Conservation (phyloP, 1,140 invertebrate species). For the Drosophila mojavensis region DNA sequence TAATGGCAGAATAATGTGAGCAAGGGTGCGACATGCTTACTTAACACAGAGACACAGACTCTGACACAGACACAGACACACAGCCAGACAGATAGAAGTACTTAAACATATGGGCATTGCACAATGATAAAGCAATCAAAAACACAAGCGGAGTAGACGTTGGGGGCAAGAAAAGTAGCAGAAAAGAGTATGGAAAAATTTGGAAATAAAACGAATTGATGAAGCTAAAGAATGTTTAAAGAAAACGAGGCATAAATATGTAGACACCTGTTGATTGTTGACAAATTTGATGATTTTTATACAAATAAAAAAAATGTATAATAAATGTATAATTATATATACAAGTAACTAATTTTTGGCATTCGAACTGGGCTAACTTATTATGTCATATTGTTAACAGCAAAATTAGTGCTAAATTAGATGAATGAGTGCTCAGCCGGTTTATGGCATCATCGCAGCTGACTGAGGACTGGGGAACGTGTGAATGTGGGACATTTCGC, state of each 20-base stretch:
- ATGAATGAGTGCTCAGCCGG: constrained; percentile 11
- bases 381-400: neutral
- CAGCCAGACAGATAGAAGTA: constrained; percentile 25
- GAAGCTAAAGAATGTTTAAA: neutral
- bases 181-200: neutral
- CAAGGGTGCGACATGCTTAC: constrained; percentile 39
- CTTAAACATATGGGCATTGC: constrained; percentile 17
- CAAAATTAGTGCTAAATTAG: constrained; percentile 7
- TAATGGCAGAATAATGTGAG: constrained; percentile 67
- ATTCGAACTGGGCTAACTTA: too few relatives aligned
- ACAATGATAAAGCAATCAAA: constrained; percentile 15
- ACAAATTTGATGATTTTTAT: too few relatives aligned
- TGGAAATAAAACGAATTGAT: neutral
- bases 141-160: neutral
- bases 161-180: constrained; percentile 1
- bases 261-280: too few relatives aligned
- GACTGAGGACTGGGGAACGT: neutral
- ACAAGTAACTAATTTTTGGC: too few relatives aligned
- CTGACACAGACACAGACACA: neutral
- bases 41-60: constrained; percentile 26
- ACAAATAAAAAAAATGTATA: too few relatives aligned
- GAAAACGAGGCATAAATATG: too few relatives aligned
- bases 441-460: constrained; percentile 38
- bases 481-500: neutral
- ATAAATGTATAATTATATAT: too few relatives aligned